phyloP scores from a whole-genome alignment of 2,888 invertebrate species.

The Caenorhabditis sinica region DNA sequence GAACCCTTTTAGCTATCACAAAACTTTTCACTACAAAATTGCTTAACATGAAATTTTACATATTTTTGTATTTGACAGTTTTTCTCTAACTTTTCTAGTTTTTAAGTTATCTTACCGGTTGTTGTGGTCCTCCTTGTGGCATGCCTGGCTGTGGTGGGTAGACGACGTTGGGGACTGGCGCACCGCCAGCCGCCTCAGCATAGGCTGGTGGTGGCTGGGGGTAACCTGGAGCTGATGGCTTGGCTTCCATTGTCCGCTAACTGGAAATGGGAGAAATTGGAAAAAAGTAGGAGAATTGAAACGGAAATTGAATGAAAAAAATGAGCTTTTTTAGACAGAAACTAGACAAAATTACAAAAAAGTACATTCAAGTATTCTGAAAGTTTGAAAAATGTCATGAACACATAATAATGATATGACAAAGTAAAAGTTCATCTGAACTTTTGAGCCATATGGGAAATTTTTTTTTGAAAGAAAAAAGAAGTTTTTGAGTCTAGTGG shows the following conservation, averaged over 20 bases:
- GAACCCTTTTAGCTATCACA: background rate
- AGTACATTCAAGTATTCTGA: too few relatives aligned
- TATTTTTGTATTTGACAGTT: background rate
- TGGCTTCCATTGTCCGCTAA: constrained; percentile 21
- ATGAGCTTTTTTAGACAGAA: background rate
- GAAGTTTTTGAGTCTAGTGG: too few relatives aligned
- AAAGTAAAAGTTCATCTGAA: too few relatives aligned
- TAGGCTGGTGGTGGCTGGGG: constrained; percentile 54
- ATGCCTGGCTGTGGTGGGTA: constrained; percentile 34
- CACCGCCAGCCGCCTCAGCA: constrained; percentile 39
- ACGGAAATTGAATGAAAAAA: background rate
- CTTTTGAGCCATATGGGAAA: too few relatives aligned
- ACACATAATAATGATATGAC: too few relatives aligned
- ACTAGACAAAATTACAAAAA: too few relatives aligned
- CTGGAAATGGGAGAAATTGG: background rate
- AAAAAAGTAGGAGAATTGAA: background rate
- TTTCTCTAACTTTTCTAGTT: background rate
- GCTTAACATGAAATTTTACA: background rate
- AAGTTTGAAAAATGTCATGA: too few relatives aligned
- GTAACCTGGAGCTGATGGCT: constrained; percentile 42
- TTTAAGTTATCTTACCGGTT: constrained; percentile 6
- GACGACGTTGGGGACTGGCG: background rate
- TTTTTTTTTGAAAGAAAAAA: too few relatives aligned
- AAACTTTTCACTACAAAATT: background rate
- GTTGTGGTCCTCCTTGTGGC: constrained; percentile 2